These are phyloP conservation scores for Falco biarmicus DNA, from an alignment of 2,797 vertebrate species.

Conservation along the genomic window DNA sequence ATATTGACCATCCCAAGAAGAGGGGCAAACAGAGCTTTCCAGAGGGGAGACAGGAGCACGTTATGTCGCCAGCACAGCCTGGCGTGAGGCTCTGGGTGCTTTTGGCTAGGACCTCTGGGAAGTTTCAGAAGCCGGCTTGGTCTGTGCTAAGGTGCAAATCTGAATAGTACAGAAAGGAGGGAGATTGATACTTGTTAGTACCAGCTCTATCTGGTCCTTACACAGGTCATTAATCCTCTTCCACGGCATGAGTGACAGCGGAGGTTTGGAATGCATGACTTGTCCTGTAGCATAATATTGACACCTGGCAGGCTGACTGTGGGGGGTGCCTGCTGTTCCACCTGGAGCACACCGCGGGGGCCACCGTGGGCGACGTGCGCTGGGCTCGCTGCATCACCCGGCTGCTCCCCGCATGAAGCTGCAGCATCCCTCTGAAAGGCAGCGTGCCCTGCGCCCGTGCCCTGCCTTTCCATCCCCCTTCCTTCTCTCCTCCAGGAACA, in stretches of 20 bases:
- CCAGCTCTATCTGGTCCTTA: not conserved
- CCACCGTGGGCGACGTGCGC: accelerated
- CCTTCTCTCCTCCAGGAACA: not conserved
- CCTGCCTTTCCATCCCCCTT: not conserved
- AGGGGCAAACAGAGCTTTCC: not conserved
- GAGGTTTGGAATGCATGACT: not conserved
- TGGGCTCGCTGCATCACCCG: not conserved
- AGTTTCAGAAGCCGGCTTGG: not conserved
- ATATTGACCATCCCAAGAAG: not conserved
- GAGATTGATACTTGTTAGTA: not conserved
- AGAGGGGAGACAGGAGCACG: accelerated
- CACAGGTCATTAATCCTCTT: not conserved
- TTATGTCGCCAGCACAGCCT: not conserved
- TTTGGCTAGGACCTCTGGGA: not conserved
- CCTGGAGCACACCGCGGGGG: not conserved
- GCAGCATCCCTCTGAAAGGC: not conserved
- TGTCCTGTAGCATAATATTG: not conserved
- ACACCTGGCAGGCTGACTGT: not conserved
- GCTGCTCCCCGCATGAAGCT: not conserved
- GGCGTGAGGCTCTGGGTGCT: not conserved
- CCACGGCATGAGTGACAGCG: not conserved
- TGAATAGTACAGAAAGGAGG: not conserved
- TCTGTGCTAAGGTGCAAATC: not conserved
- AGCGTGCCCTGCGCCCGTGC: not conserved
- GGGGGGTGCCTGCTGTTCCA: not conserved